Evolutionary conservation across 1,140 invertebrate species (phyloP).

Genomic region (Xylocopa sonorina): DNA sequence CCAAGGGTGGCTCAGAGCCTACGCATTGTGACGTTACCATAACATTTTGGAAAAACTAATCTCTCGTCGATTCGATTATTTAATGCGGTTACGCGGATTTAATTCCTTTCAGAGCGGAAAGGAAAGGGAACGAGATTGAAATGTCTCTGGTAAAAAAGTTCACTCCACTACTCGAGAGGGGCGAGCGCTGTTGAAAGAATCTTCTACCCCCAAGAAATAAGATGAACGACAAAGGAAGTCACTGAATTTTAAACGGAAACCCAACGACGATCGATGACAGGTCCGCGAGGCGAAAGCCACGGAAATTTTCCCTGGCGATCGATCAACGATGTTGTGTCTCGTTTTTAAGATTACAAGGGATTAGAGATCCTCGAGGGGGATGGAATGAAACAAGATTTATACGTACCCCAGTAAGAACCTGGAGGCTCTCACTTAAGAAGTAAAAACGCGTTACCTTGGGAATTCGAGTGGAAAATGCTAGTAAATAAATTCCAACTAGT

Average conservation of each 20-base stretch:
- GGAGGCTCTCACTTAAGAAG: background rate
- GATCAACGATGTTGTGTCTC: background rate
- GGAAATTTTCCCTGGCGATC: too few species aligned
- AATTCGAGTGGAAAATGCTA: too few species aligned
- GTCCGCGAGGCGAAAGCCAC: too few species aligned
- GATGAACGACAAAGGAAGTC: background rate
- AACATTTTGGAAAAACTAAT: too few species aligned
- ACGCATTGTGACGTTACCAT: too few species aligned
- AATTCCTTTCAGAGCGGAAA: background rate
- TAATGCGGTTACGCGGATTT: background rate
- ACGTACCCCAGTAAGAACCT: background rate
- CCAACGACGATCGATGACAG: background rate
- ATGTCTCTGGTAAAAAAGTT: background rate
- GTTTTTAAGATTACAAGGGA: background rate
- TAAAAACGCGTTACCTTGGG: too few species aligned
- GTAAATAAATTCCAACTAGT: too few species aligned
- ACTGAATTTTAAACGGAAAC: background rate
- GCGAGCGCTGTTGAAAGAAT: background rate
- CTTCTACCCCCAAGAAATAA: background rate
- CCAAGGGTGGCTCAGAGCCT: too few species aligned
- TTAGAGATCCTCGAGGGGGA: background rate
- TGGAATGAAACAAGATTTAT: background rate
- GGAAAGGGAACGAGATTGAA: background rate
- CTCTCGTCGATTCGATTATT: too few species aligned
- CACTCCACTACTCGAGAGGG: background rate